Evolutionary conservation across 2,888 invertebrate species (phyloP), one percentile per base, ranked within the genome.

Genomic region (Coleophora deauratella): DNA sequence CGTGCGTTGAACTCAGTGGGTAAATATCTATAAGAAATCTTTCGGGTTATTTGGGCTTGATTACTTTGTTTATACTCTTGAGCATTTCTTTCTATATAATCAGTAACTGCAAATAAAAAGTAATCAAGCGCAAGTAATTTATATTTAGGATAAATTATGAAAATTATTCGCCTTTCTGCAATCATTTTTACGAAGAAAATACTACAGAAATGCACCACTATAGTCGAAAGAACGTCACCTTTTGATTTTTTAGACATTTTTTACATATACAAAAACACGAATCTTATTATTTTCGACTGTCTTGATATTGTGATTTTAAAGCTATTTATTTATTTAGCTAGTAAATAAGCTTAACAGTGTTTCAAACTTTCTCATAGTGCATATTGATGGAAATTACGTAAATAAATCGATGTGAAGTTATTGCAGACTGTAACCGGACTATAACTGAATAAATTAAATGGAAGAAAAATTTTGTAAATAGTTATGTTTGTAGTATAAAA

Each of bases 141-240:
- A 47, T 21, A 52, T 49, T 57, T 72, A 75, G 70, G 59, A 47
- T 66, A 69, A 68, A 66, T 60, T 61, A 53, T 54, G 69, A 64
- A 62, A 59, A 59, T 59, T 61, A 69, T 65, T 66, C 53, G 66
- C 66, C 63, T 74, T 78, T 80, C 75, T 80, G 72, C 79, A 81
- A 82, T 82, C 80, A 82, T 79, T 80, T 80, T 76, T 72, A 75
- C 62, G 66, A 60, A 59, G 55, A 50, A 71, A 74, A 69, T 77
- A 73, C 69, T 74, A 74, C 69, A 68, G 70, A 72, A 72, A 70
- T 62, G 72, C 66, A 64, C 51, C 50, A 43, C 57, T 65, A 57
- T 59, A 60, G 71, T 70, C 58, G 59, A 50, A 45, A 58, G 46
- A 43, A 49, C 50, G 47, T 27, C 42, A 40, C 49, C 58, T 57